Evolutionary conservation across 2,797 vertebrate genomes (phyloP).

Genomic region (Pteronotus mesoamericanus): DNA sequence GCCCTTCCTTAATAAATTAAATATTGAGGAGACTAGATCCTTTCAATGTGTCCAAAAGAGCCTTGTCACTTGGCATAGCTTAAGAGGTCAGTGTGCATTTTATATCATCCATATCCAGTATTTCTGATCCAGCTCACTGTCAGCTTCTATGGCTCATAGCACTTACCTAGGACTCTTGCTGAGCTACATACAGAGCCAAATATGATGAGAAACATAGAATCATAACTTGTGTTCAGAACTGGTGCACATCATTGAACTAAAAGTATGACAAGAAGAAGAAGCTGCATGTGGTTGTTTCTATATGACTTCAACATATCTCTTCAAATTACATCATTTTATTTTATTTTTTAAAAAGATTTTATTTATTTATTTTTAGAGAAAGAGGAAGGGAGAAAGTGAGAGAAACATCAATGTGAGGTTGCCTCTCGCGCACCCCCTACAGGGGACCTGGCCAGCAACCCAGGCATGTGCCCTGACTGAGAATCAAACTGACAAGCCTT

Average conservation of each 20-base stretch:
- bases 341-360: too few species aligned
- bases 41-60: conserved; percentile 59
- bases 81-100: conserved; percentile 11
- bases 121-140: neutral
- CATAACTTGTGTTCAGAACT: neutral
- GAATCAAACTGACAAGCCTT: too few species aligned
- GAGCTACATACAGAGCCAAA: neutral
- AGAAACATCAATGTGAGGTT: too few species aligned
- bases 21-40: conserved; percentile 58
- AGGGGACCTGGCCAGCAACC: too few species aligned
- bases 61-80: neutral
- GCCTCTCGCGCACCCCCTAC: too few species aligned
- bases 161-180: neutral
- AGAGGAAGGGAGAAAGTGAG: too few species aligned
- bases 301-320: neutral
- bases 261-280: neutral
- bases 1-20: conserved; percentile 64
- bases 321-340: neutral
- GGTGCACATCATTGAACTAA: neutral
- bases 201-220: neutral
- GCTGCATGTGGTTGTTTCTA: neutral
- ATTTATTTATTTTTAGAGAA: too few species aligned
- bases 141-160: neutral
- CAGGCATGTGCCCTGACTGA: too few species aligned
- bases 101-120: neutral